Percentiles rank a stretch among this genome's conserved stretches.
Evolutionary conservation across 92 coral and sea anemone genomes (phyloP).

Genomic region (Porites divaricata): DNA sequence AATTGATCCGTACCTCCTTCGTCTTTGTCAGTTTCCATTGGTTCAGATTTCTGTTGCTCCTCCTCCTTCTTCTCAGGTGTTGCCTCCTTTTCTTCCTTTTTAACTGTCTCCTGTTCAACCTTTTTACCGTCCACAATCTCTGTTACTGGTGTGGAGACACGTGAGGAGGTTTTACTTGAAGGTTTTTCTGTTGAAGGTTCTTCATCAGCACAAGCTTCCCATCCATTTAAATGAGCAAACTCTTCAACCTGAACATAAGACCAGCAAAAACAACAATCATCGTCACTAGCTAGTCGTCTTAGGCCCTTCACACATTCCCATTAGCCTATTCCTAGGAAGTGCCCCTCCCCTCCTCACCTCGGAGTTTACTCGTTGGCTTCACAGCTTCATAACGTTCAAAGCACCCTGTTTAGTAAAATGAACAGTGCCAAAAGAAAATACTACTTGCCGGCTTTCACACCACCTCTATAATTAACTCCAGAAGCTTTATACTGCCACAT

Average conservation of each 20-base stretch:
- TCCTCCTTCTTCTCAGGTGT: conserved; percentile 47
- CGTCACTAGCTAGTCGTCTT: neutral
- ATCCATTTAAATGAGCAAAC: conserved; percentile 93
- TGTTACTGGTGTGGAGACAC: conserved; percentile 84
- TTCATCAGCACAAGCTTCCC: conserved; percentile 73
- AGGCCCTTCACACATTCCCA: neutral
- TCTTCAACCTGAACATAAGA: conserved; percentile 83
- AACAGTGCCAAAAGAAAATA: too few species aligned
- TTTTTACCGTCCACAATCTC: conserved; percentile 59
- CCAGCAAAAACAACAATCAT: neutral
- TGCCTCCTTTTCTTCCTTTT: conserved; percentile 38
- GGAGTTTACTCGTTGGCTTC: too few species aligned
- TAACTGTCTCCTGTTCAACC: conserved; percentile 36
- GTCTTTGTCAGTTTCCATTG: conserved; percentile 43
- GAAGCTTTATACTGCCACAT: too few species aligned
- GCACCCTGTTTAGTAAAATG: too few species aligned
- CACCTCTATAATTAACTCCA: too few species aligned
- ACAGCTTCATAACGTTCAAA: too few species aligned
- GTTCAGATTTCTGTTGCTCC: conserved; percentile 40
- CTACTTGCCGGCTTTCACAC: too few species aligned
- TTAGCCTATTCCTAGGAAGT: too few species aligned
- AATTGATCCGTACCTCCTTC: conserved; percentile 8
- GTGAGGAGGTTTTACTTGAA: conserved; percentile 80
- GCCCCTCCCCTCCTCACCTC: too few species aligned
- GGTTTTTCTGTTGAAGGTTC: conserved; percentile 13